Base-by-base conservation (phyloP, 1,140 invertebrate species). In the Vanessa tameamea region DNA sequence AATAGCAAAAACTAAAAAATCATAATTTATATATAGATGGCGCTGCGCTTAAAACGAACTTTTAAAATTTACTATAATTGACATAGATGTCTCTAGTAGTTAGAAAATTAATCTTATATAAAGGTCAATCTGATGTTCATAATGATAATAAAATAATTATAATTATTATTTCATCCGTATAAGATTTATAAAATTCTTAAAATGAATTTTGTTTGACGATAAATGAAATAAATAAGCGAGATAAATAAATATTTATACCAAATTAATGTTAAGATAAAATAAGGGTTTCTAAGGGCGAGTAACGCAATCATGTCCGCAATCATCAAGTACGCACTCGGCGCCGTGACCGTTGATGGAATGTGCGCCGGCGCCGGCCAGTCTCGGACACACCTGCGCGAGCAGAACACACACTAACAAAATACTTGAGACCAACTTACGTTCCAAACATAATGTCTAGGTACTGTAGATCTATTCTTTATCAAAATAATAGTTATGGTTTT, bases 291-390 rank as follows among this genome's bases (percentile, higher is more conserved):
- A 37, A 14, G 37, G 26, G 53, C 14, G 50, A 37, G 7, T 67
- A 16, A 63, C 53, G 20, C 23, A 74, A 66, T 78, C 76, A 78
- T 73, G 78, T 72, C 75, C 72, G 75, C 80, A 79, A 79, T 79
- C 64, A 73, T 82, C 77, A 82, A 79, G 79, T 81, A 78, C 74
- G 77, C 77, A 69, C 47, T 73, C 70, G 61, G 74, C 76, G 82
- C 76, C 78, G 80, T 81, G 79, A 78, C 82, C 80, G 72, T 69
- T 75, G 63, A 55, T 64, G 87, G 91, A 92, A 92, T 92, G 74
- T 72, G 85, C 82, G 80, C 81, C 83, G 91, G 91, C 91, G 89
- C 91, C 91, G 83, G 73, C 81, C 69, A 91, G 91, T 92, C 91
- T 92, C 83, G 67, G 77, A 78, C 88, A 91, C 91, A 92, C 91